Base-by-base conservation (phyloP, 2,888 invertebrate genomes). In the Desoria tigrina region DNA sequence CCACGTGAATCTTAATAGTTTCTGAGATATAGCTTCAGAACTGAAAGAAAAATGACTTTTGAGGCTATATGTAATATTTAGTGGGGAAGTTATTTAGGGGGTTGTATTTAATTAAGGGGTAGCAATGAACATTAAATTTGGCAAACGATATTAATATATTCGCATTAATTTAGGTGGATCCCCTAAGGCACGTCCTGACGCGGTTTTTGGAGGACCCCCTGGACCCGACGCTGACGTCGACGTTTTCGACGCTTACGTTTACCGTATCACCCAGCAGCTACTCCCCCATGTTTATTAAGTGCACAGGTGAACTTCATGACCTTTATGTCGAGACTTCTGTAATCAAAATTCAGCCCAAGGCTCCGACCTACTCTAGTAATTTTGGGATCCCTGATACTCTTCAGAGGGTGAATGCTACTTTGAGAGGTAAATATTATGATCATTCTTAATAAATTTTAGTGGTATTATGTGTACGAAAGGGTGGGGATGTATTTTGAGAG, bases 301-400 rank as follows among this genome's bases (percentile, higher is more conserved):
- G 74, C 58, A 72, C 54, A 18, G 74, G 72, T 26, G 61, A 67
- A 58, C 51, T 74, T 32, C 72, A 63, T 57, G 66, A 71, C 62
- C 57, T 74, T 28, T 74, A 74, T 69, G 65, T 63, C 39, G 72
- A 72, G 62, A 66, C 65, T 16, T 61, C 70, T 49, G 61, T 63
- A 42, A 71, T 68, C 59, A 57, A 51, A 23, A 64, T 74, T 26
- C 69, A 66, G 39, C 68, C 70, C 7, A 4, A n/a, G 24, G 18
- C 42, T 42, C 60, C 53, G 24, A 53, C 53, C 9, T 66, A 66
- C 39, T 24, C 50, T 1, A 64, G 26, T 39, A 50, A 51, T 26
- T 32, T 18, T 21, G 61, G 39, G 23, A 24, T 23, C 1, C 60
- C 65, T 45, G 57, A 39, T 11, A 39, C 57, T n/a, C 57, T 57